Base-by-base conservation (phyloP, 2,888 invertebrate species). In the Pycnomerus fuliginosus region DNA sequence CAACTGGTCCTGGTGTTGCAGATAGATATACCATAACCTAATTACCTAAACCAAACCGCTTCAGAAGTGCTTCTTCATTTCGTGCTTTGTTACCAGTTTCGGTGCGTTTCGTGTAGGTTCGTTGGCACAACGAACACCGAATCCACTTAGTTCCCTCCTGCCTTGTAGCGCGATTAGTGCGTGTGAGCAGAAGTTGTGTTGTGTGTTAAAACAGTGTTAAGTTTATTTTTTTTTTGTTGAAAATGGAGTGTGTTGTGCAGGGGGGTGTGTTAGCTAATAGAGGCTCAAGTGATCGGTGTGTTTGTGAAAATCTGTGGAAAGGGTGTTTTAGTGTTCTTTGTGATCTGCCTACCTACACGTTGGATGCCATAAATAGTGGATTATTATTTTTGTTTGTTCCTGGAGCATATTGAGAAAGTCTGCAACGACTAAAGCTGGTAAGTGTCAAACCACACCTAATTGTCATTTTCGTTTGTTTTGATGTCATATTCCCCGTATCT, bases 121-220 rank as follows among this genome's bases (percentile, higher is more conserved):
- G 45, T 15, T 24, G 10, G 24, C 32, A 12, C 12, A 32, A 30
- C 40, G 34, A 39, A 16, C 34, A 33, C 36, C 28, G n/a, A n/a
- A n/a, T 37, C 17, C 38, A 20, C 33, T 33, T 32, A 51, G 48
- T 50, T 48, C 39, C 44, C 48, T n/a, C n/a, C n/a, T 33, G 61
- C 61, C 58, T 58, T 58, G 56, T 56, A 48, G 35, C 53, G 58
- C 53, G 58, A 59, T 52, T 53, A 58, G 61, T 56, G 60, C 56
- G 60, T 57, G 58, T 48, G 54, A 61, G 53, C 53, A 50, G 55
- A 56, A 51, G n/a, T n/a, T n/a, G n/a, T n/a, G n/a, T n/a, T n/a
- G n/a, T n/a, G n/a, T n/a, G n/a, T n/a, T n/a, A n/a, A n/a, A n/a
- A n/a, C n/a, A 7, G 20, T 20, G 20, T 7, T 7, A 20, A 38